phyloP scores from a whole-genome alignment of 2,888 invertebrate genomes.

The Eristalinus sepulchralis region DNA sequence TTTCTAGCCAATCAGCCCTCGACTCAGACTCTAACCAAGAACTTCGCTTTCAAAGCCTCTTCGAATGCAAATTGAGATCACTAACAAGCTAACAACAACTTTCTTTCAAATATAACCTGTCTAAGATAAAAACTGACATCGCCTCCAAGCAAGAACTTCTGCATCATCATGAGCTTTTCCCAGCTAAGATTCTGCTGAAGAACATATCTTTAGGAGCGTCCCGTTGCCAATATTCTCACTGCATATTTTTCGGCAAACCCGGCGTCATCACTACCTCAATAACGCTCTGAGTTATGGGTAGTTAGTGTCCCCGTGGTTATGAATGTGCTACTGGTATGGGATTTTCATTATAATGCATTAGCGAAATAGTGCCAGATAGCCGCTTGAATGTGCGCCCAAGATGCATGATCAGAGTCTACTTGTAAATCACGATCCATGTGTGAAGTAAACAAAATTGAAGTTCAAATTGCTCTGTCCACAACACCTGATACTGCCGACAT shows the following conservation, averaged over 20 bases:
- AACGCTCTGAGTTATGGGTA: background rate
- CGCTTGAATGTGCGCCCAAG: background rate
- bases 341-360: background rate
- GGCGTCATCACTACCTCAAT: background rate
- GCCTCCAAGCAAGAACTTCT: background rate
- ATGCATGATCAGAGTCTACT: background rate
- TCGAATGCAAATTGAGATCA: too few species aligned
- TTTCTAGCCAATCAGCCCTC: too few species aligned
- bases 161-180: background rate
- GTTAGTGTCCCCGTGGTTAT: background rate
- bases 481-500: background rate
- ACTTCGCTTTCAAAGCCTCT: too few species aligned
- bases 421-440: slow-evolving; percentile 43
- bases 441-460: slow-evolving; percentile 15
- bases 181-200: background rate
- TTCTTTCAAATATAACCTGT: too few species aligned
- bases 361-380: background rate
- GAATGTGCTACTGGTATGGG: background rate
- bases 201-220: background rate
- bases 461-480: slow-evolving; percentile 35
- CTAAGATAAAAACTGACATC: too few species aligned
- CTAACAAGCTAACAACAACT: too few species aligned
- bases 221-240: background rate
- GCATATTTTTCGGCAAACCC: background rate
- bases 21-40: too few species aligned